These are phyloP conservation scores for Nebria ingens DNA, from an alignment of 1,140 invertebrate genomes.

Conservation along the genomic window DNA sequence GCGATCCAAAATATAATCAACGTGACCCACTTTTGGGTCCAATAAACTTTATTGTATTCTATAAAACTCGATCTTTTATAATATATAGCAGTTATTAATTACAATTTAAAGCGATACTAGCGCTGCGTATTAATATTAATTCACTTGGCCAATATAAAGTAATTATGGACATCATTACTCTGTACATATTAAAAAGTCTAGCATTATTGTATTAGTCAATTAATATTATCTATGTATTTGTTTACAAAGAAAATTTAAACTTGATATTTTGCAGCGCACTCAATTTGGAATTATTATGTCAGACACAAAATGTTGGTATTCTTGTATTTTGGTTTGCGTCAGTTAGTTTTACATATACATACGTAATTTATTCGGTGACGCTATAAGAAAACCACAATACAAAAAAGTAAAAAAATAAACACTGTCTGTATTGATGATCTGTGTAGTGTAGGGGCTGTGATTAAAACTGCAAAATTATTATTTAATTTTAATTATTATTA, in stretches of 20 bases:
- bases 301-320: neutral
- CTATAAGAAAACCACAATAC: too few species aligned
- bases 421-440: conserved; percentile 4
- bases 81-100: too few species aligned
- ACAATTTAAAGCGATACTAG: too few species aligned
- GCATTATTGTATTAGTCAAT: conserved; percentile 9
- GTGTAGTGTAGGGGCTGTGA: conserved; percentile 7
- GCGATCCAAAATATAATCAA: too few species aligned
- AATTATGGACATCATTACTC: neutral
- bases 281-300: conserved; percentile 6
- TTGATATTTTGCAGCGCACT: conserved; percentile 8
- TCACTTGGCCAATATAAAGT: neutral
- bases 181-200: conserved; percentile 5
- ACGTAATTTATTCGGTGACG: too few species aligned
- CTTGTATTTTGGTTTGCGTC: too few species aligned
- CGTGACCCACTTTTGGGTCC: too few species aligned
- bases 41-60: too few species aligned
- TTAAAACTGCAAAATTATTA: conserved; percentile 5
- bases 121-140: too few species aligned
- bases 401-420: neutral
- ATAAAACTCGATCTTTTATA: too few species aligned
- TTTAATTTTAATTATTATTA: neutral
- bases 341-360: too few species aligned
- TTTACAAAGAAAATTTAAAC: conserved; percentile 2
- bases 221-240: conserved; percentile 4